These are phyloP conservation scores for Pogoniulus pusillus DNA, from an alignment of 2,797 vertebrate genomes.

Conservation along the genomic window DNA sequence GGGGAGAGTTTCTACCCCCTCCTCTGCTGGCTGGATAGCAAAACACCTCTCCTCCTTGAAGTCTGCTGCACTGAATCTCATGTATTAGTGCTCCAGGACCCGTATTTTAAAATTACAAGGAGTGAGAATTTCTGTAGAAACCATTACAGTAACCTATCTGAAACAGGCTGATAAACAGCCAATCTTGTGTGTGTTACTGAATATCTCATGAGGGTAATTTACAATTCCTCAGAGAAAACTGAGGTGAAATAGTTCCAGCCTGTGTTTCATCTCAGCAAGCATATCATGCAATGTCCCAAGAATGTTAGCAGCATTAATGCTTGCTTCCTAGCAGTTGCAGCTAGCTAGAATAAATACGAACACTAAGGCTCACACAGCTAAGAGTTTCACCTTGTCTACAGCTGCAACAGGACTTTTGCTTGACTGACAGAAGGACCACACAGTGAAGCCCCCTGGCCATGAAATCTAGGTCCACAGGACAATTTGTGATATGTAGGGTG, in stretches of 20 bases:
- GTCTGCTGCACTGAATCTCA: not conserved
- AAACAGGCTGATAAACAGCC: conserved; percentile 32
- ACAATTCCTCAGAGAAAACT: conserved; percentile 11
- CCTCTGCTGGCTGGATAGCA: not conserved
- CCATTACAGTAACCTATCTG: conserved; percentile 15
- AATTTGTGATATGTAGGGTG: not conserved
- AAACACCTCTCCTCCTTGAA: not conserved
- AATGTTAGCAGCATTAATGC: not conserved
- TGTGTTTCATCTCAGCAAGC: conserved; percentile 22
- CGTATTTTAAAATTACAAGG: conserved; percentile 40
- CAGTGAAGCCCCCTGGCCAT: not conserved
- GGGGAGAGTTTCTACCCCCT: not conserved
- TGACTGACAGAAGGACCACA: not conserved
- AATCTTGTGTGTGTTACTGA: conserved; percentile 25
- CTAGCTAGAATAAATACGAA: conserved; percentile 2
- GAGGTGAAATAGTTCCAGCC: not conserved
- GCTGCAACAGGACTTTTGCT: not conserved
- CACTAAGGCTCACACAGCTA: fast-evolving
- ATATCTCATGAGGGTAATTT: conserved; percentile 26
- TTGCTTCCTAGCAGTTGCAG: not conserved
- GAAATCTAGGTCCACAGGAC: fast-evolving
- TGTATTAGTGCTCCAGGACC: not conserved
- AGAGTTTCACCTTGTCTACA: not conserved
- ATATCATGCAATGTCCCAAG: not conserved
- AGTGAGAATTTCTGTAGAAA: conserved; percentile 52